Percentiles rank a stretch among this genome's conserved stretches.
Evolutionary conservation across 2,888 invertebrate species (phyloP).

Genomic region (Pristionchus maxplancki): DNA sequence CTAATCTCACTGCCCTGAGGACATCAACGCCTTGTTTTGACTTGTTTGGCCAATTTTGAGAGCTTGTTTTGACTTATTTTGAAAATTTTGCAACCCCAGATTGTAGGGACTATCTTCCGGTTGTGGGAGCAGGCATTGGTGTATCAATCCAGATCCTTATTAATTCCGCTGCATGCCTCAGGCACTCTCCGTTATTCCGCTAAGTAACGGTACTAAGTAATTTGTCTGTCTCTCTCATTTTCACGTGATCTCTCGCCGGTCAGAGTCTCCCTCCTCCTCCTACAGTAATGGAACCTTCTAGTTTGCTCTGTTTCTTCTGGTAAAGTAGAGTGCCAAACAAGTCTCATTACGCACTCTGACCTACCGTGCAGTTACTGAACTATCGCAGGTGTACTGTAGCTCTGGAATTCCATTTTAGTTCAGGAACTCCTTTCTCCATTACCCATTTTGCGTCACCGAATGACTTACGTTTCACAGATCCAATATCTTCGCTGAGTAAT

Average conservation of each 20-base stretch:
- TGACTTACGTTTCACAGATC: too few relatives aligned
- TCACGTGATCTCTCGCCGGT: background rate
- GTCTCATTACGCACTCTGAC: constrained; percentile 39
- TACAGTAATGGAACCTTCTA: constrained; percentile 48
- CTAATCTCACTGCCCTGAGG: background rate
- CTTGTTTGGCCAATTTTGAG: background rate
- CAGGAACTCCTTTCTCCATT: background rate
- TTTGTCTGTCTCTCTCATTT: background rate
- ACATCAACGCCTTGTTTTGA: background rate
- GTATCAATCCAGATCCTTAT: constrained; percentile 21
- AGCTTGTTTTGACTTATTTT: background rate
- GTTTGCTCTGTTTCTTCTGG: background rate
- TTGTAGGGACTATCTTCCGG: too few relatives aligned
- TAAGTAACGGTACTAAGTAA: constrained; percentile 50
- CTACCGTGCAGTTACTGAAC: background rate
- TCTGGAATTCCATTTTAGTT: background rate
- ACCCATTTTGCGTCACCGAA: too few relatives aligned
- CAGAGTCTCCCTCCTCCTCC: too few relatives aligned
- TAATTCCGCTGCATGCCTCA: background rate
- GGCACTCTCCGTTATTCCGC: background rate
- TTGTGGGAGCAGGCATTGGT: background rate
- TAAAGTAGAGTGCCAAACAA: constrained; percentile 7
- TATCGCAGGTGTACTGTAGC: background rate
- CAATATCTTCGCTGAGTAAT: too few relatives aligned
- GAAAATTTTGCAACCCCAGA: too few relatives aligned